A percentile compares a stretch with the other conserved stretches of the same genome.
Conservation (phyloP, 2,888 invertebrate genomes). For the Aphelenchoides bicaudatus region DNA sequence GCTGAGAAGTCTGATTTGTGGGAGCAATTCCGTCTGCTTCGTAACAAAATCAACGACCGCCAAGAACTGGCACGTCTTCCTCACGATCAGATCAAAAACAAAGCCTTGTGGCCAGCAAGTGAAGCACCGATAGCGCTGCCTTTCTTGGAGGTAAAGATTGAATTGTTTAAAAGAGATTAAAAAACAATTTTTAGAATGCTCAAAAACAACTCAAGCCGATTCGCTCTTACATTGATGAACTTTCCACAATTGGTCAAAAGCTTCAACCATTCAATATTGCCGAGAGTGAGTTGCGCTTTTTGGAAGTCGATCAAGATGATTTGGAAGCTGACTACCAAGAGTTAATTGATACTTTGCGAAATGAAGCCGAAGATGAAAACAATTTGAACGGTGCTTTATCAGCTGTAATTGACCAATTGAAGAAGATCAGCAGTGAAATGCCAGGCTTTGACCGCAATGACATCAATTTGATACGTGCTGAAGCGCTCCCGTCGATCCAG, state of each 20-base stretch:
- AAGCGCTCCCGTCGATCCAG: not conserved
- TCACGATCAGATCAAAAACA: not conserved
- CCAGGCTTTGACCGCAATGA: not conserved
- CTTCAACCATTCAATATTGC: constrained; percentile 43
- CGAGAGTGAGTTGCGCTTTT: constrained; percentile 46
- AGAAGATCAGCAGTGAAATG: not conserved
- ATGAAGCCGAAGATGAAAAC: constrained; percentile 24
- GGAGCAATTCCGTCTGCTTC: constrained; percentile 1
- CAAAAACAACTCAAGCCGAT: not conserved
- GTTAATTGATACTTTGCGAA: constrained; percentile 16
- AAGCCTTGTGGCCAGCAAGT: no score
- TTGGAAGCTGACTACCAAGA: constrained; percentile 39
- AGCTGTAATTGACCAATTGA: not conserved
- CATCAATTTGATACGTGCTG: not conserved
- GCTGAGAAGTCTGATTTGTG: constrained; percentile 14
- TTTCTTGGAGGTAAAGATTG: not conserved
- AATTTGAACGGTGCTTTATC: constrained; percentile 15
- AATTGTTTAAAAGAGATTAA: not conserved
- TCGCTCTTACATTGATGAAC: constrained; percentile 15
- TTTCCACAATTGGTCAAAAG: constrained; percentile 42
- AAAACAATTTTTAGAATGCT: constrained; percentile 13
- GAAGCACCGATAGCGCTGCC: not conserved
- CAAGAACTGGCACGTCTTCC: constrained; percentile 11
- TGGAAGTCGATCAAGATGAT: constrained; percentile 47
- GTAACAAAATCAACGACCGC: constrained; percentile 11